These are phyloP conservation scores for Epinephelus coioides DNA, from an alignment of 2,797 vertebrate genomes.

Conservation along the genomic window DNA sequence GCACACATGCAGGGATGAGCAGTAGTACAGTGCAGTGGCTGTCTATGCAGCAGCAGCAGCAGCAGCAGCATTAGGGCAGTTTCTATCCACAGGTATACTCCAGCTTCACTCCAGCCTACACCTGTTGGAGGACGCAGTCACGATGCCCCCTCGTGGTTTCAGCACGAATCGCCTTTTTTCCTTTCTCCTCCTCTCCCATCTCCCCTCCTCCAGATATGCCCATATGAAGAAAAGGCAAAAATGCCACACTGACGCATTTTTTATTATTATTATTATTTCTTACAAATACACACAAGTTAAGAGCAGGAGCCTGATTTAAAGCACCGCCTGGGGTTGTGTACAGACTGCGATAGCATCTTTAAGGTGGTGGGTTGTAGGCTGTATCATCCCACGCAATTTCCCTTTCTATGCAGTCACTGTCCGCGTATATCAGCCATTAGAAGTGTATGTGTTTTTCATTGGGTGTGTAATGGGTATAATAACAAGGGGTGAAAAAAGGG, in stretches of 20 bases:
- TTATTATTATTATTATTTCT: neutral
- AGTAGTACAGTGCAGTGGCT: conserved; percentile 19
- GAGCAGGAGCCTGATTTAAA: conserved; percentile 13
- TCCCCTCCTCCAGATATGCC: conserved; percentile 35
- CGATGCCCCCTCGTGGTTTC: conserved; percentile 82
- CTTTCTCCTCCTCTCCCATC: neutral
- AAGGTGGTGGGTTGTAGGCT: conserved; percentile 72
- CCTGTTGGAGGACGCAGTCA: conserved; percentile 83
- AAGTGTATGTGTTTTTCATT: conserved; percentile 70
- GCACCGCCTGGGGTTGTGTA: conserved; percentile 52
- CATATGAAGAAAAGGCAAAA: conserved; percentile 56
- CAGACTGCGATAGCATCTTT: conserved; percentile 58
- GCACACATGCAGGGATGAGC: neutral
- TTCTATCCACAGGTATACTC: conserved; percentile 75
- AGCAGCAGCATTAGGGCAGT: conserved; percentile 16
- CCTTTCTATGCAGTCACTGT: conserved; percentile 78
- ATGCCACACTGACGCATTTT: conserved; percentile 72
- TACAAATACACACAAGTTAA: conserved; percentile 10
- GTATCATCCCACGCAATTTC: conserved; percentile 83
- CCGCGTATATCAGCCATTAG: conserved; percentile 75
- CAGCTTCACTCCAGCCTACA: conserved; percentile 72
- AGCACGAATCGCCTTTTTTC: conserved; percentile 53
- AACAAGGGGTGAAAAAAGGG: neutral
- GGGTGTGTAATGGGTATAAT: conserved; percentile 58
- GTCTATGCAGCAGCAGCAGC: conserved; percentile 50